Percentiles rank a stretch among this genome's conserved stretches.
phyloP scores from a whole-genome alignment of 2,113 vertebrate genomes.

The Apodemus sylvaticus region DNA sequence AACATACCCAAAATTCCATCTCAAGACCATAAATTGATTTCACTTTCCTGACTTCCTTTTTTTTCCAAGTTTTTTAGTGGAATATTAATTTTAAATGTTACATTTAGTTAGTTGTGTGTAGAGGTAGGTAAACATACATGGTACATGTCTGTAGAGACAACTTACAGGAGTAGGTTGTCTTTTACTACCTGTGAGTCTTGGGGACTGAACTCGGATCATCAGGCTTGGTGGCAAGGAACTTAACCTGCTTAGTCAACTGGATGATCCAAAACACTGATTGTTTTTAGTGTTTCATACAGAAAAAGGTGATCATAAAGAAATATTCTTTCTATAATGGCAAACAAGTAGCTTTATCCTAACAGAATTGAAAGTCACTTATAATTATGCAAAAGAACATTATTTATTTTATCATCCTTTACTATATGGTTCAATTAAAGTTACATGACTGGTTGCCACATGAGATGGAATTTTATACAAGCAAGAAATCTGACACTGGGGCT shows the following conservation, averaged over 20 bases:
- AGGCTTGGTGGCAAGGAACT: background rate
- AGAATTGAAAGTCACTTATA: background rate
- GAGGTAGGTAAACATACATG: no score
- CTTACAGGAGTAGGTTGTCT: background rate
- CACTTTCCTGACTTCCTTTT: background rate
- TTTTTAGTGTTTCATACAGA: background rate
- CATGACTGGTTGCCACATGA: background rate
- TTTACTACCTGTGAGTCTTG: no score
- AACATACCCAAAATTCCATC: background rate
- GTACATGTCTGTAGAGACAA: no score
- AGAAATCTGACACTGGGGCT: background rate
- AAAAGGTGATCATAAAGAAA: conserved; percentile 29
- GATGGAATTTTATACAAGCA: background rate
- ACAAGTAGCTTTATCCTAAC: background rate
- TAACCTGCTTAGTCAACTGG: background rate
- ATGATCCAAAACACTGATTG: background rate
- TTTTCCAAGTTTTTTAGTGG: background rate
- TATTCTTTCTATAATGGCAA: background rate
- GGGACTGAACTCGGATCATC: background rate
- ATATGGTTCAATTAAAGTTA: background rate
- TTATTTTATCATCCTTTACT: background rate
- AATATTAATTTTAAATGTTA: background rate
- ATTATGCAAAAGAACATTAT: background rate
- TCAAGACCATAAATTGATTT: background rate
- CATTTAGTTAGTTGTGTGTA: background rate